Evolutionary conservation across 2,797 vertebrate genomes (phyloP).

Genomic region (Simalia tracyae): DNA sequence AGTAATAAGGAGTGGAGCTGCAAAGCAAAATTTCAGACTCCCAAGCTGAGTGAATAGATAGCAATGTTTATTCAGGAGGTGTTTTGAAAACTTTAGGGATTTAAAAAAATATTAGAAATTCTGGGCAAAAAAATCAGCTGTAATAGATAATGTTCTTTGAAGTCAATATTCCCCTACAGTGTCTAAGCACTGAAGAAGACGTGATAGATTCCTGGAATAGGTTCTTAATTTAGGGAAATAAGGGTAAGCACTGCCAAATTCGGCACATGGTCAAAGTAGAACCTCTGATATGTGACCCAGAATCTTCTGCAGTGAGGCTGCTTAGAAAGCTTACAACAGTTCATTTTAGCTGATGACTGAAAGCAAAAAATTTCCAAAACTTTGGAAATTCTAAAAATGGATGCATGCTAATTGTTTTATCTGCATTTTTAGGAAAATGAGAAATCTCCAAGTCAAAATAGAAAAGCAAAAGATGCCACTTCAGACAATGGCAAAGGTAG

Average conservation of each 20-base stretch:
- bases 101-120: background rate
- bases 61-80: background rate
- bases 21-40: background rate
- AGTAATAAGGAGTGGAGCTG: background rate
- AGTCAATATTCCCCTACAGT: background rate
- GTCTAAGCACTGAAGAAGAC: background rate
- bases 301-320: background rate
- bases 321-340: background rate
- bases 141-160: background rate
- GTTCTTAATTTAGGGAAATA: background rate
- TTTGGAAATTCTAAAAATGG: background rate
- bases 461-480: slow-evolving; percentile 97
- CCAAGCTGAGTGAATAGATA: background rate
- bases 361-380: background rate
- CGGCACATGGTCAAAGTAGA: background rate
- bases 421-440: slow-evolving; percentile 88
- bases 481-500: slow-evolving; percentile 96
- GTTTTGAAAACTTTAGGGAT: background rate
- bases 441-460: slow-evolving; percentile 96
- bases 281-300: background rate
- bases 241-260: background rate
- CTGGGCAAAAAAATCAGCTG: background rate
- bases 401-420: background rate
- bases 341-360: background rate
- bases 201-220: background rate